Evolutionary conservation across 2,888 invertebrate genomes (phyloP).

Genomic region (Oscheius sp.): DNA sequence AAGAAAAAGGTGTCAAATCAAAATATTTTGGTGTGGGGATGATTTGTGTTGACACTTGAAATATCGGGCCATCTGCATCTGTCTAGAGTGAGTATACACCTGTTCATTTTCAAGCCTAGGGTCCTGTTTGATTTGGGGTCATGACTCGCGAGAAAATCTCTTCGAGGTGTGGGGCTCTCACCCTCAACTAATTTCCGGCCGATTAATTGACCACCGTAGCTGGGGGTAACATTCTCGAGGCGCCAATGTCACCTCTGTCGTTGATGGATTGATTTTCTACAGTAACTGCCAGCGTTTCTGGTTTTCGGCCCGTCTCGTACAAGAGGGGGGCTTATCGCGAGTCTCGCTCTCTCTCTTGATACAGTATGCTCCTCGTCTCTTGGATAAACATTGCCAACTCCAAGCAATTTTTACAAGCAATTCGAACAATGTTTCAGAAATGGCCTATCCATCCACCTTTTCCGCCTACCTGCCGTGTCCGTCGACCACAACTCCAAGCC

Average conservation of each 20-base stretch:
- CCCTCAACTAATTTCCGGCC: too few relatives aligned
- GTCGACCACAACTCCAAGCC: conserved; percentile 11
- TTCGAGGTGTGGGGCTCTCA: too few relatives aligned
- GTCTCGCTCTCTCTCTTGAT: background rate
- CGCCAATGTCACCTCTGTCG: background rate
- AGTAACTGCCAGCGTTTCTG: conserved; percentile 1
- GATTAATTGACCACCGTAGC: too few relatives aligned
- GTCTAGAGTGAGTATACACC: background rate
- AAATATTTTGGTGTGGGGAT: too few relatives aligned
- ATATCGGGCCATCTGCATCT: background rate
- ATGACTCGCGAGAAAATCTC: too few relatives aligned
- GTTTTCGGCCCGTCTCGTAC: conserved; percentile 20
- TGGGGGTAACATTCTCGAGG: too few relatives aligned
- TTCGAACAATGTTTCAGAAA: background rate
- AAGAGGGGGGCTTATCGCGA: conserved; percentile 15
- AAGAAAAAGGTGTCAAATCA: too few relatives aligned
- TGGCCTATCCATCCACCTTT: conserved; percentile 10
- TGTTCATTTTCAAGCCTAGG: background rate
- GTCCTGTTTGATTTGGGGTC: too few relatives aligned
- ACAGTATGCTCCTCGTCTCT: conserved; percentile 10
- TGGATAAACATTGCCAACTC: background rate
- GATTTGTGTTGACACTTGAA: too few relatives aligned
- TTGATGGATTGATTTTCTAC: background rate
- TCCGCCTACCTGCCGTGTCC: conserved; percentile 28
- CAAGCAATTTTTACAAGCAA: background rate